Percentiles rank a stretch among this genome's conserved stretches.
These are phyloP conservation scores for Zaprionus nigranus DNA, from an alignment of 1,140 invertebrate species.

Conservation along the genomic window DNA sequence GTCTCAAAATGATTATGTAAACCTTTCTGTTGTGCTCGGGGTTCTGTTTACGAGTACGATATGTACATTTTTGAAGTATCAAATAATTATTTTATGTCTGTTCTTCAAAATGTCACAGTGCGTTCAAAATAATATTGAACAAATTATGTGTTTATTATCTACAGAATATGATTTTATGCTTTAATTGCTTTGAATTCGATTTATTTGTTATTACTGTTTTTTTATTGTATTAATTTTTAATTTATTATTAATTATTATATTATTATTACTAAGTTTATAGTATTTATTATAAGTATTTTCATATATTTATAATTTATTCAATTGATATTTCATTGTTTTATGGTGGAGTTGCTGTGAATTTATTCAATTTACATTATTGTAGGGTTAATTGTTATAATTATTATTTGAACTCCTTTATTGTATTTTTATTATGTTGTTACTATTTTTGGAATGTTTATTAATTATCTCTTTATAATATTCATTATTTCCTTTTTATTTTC, in stretches of 20 bases:
- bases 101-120: background rate
- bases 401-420: too few species aligned
- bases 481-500: too few species aligned
- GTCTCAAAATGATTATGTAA: background rate
- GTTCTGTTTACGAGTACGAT: conserved; percentile 3
- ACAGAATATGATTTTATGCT: background rate
- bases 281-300: background rate
- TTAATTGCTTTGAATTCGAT: background rate
- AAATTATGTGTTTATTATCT: conserved; percentile 8
- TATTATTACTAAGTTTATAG: background rate
- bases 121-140: background rate
- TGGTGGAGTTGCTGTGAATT: too few species aligned
- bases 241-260: background rate
- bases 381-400: too few species aligned
- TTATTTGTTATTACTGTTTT: background rate
- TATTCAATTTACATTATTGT: too few species aligned
- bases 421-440: too few species aligned
- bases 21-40: background rate
- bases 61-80: background rate
- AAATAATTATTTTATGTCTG: conserved; percentile 2
- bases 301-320: background rate
- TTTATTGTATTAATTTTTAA: background rate
- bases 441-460: too few species aligned
- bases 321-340: background rate
- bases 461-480: too few species aligned